Evolutionary conservation across 2,888 invertebrate species (phyloP), one percentile per base, ranked within the genome.

Genomic region (Caenorhabditis macrosperma): DNA sequence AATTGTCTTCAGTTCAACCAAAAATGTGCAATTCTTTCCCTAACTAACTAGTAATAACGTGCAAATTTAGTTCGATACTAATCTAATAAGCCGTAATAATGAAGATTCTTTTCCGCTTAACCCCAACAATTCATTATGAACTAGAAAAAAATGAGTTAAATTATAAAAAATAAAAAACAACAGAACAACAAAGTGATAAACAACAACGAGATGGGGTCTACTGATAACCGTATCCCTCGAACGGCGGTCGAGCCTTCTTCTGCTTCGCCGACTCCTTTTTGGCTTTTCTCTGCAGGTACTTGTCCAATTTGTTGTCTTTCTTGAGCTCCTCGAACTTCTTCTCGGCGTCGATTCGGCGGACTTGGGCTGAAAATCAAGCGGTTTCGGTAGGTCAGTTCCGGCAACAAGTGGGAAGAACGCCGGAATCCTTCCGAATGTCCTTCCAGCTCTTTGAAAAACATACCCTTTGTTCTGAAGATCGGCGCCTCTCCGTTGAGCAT

Each of bases 401-500:
- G n/a, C n/a, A n/a, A n/a, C n/a, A n/a, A n/a, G n/a, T n/a, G n/a
- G n/a, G n/a, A n/a, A n/a, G n/a, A n/a, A n/a, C n/a, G n/a, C n/a
- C n/a, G 20, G 38, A 55, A 48, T 26, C 17, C n/a, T 57, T 54
- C 17, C 17, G 10, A 46, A 33, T 41, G 6, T n/a, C n/a, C n/a
- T n/a, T n/a, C n/a, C n/a, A n/a, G n/a, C n/a, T n/a, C n/a, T n/a
- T n/a, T n/a, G n/a, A n/a, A 41, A 52, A 61, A 33, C 46, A 0
- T 48, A 84, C 84, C 83, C 52, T 84, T 85, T n/a, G 82, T 83
- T 55, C 79, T 67, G 80, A 83, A 86, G 10, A 78, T 57, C 3
- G 86, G 85, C 35, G 78, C 66, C 41, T 84, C 72, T 57, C 89
- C 89, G n/a, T 79, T 54, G 22, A 86, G 80, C 87, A 89, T 87